Evolutionary conservation across 2,797 vertebrate species (phyloP).

Genomic region (Crocidura indochinensis): DNA sequence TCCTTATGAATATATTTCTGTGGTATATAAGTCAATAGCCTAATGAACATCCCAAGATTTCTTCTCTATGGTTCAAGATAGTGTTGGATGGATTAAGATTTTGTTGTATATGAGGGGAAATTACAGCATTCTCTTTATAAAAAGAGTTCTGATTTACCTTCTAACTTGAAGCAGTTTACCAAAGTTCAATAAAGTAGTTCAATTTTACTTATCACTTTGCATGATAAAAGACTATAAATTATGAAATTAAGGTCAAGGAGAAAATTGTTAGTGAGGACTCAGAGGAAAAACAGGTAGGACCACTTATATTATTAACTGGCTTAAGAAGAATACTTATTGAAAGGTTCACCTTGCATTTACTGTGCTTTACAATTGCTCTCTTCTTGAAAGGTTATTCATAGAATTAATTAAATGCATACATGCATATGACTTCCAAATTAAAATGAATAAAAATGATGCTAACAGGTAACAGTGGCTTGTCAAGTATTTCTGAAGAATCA

Average conservation of each 20-base stretch:
- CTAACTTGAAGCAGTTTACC: neutral
- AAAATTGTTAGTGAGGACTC: neutral
- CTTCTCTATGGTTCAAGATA: neutral
- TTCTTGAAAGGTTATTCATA: constrained; percentile 61
- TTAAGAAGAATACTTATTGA: constrained; percentile 21
- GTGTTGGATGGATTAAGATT: neutral
- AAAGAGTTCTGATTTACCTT: neutral
- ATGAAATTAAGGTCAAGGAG: neutral
- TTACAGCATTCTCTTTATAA: neutral
- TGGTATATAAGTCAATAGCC: constrained; percentile 4
- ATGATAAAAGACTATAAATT: neutral
- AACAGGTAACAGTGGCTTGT: neutral
- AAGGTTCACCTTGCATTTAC: constrained; percentile 9
- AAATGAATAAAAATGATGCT: constrained; percentile 38
- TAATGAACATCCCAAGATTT: neutral
- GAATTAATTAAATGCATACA: constrained; percentile 15
- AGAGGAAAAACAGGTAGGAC: neutral
- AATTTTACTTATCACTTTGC: neutral
- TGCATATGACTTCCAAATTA: constrained; percentile 42
- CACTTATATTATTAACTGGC: neutral
- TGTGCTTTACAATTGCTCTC: neutral
- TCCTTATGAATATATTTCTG: neutral
- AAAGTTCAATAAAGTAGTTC: neutral
- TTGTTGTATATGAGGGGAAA: neutral
- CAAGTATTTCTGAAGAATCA: neutral